These are phyloP conservation scores for Gorilla gorilla DNA, from an alignment of 2,113 vertebrate genomes.

Conservation along the genomic window DNA sequence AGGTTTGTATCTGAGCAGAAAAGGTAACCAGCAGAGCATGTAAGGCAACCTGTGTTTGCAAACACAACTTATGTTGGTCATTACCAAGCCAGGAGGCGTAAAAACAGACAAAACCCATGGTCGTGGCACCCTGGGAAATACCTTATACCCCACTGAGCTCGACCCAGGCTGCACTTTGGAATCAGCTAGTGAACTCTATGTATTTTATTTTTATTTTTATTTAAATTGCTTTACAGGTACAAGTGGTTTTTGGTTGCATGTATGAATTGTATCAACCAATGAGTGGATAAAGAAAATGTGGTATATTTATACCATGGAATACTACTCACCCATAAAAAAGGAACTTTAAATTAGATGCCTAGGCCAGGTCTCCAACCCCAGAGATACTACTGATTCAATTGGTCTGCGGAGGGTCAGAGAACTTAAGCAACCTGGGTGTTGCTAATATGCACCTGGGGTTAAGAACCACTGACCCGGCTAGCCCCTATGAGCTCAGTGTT, in stretches of 20 bases:
- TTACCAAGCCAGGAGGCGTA: not conserved
- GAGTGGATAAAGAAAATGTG: too few species aligned
- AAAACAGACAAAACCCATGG: not conserved
- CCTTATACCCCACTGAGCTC: not conserved
- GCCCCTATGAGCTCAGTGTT: not conserved
- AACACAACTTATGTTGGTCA: not conserved
- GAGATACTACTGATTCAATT: not conserved
- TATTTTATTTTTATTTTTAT: too few species aligned
- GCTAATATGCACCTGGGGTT: not conserved
- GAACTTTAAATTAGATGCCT: not conserved
- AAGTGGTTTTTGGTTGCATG: too few species aligned
- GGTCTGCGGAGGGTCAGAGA: not conserved
- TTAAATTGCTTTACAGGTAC: too few species aligned
- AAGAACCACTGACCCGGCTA: not conserved
- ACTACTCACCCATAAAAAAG: too few species aligned
- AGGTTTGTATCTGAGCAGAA: not conserved
- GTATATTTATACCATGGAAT: too few species aligned
- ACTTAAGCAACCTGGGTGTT: rapidly evolving
- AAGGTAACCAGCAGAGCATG: not conserved
- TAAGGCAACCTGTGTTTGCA: not conserved
- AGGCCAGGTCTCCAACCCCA: not conserved
- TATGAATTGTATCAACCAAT: too few species aligned
- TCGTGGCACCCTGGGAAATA: not conserved
- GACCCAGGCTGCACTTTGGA: not conserved
- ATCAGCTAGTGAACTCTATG: not conserved